phyloP scores from a whole-genome alignment of 2,797 vertebrate genomes.

The Acipenser ruthenus region DNA sequence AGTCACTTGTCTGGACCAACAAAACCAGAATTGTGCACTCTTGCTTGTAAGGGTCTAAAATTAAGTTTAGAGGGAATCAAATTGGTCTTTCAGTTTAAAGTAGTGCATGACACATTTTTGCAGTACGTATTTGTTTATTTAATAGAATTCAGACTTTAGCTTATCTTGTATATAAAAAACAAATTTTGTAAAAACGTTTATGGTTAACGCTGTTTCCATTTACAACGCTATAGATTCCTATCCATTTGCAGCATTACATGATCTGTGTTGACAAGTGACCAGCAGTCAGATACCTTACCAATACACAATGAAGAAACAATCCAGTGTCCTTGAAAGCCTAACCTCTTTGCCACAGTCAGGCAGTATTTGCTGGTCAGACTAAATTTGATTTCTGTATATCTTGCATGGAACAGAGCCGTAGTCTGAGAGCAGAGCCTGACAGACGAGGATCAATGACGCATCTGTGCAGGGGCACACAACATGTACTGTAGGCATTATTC shows the following conservation, averaged over 20 bases:
- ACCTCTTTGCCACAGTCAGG: neutral
- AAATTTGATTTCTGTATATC: slow-evolving; percentile 34
- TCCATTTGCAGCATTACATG: neutral
- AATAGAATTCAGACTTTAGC: too few species aligned
- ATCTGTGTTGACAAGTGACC: neutral
- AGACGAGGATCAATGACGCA: slow-evolving; percentile 28
- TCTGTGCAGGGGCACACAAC: slow-evolving; percentile 31
- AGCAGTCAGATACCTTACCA: neutral
- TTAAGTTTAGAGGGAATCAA: too few species aligned
- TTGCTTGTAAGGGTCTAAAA: too few species aligned
- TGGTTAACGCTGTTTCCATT: too few species aligned
- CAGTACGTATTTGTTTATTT: too few species aligned
- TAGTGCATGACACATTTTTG: too few species aligned
- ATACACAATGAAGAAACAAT: neutral
- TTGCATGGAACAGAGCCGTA: slow-evolving; percentile 29
- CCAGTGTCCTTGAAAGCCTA: neutral
- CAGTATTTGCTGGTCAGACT: neutral
- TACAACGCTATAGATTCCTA: too few species aligned
- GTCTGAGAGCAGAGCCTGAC: slow-evolving; percentile 27
- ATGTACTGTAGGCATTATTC: slow-evolving; percentile 41
- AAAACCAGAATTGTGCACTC: too few species aligned
- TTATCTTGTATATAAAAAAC: too few species aligned
- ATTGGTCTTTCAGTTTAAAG: too few species aligned
- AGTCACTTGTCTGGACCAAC: too few species aligned
- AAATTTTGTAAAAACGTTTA: too few species aligned